Evolutionary conservation across 1,140 invertebrate species (phyloP).

Genomic region (Trigoniulus corallinus): DNA sequence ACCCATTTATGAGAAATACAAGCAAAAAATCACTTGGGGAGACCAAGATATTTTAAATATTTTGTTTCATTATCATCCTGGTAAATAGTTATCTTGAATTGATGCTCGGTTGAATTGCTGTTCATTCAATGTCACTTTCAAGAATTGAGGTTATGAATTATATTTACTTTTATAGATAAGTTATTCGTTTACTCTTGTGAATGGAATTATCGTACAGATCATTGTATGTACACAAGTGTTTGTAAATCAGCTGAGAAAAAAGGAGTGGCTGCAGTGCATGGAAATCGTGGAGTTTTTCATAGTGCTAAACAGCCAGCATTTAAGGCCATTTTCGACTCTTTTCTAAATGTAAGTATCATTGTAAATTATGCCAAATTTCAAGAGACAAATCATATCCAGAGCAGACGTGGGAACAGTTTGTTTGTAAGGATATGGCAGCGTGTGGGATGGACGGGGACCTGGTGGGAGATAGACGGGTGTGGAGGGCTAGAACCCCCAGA

Average conservation of each 20-base stretch:
- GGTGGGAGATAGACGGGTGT: too few species aligned
- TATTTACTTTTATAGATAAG: constrained; percentile 37
- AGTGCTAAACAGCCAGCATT: constrained; percentile 73
- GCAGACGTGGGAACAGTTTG: too few species aligned
- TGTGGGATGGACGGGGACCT: too few species aligned
- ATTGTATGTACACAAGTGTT: constrained; percentile 79
- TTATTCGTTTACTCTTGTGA: constrained; percentile 65
- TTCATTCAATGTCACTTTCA: constrained; percentile 8
- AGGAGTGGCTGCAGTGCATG: constrained; percentile 75
- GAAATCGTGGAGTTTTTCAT: constrained; percentile 69
- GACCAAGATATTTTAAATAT: constrained; percentile 97
- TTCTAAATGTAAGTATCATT: constrained; percentile 37
- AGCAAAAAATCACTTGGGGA: constrained; percentile 80
- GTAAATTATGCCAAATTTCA: constrained; percentile 2
- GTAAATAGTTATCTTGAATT: constrained; percentile 21
- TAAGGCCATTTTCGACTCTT: constrained; percentile 49
- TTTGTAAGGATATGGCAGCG: too few species aligned
- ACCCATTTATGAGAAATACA: constrained; percentile 70
- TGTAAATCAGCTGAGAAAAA: constrained; percentile 52
- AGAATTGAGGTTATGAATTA: constrained; percentile 1
- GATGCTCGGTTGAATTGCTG: constrained; percentile 1
- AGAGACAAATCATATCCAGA: constrained; percentile 5
- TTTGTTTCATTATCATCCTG: constrained; percentile 76
- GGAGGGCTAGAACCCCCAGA: too few species aligned
- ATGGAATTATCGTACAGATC: constrained; percentile 84